Base-by-base conservation (phyloP, 35 echinoderm and acorn worm genomes). In the Heliocidaris tuberculata region DNA sequence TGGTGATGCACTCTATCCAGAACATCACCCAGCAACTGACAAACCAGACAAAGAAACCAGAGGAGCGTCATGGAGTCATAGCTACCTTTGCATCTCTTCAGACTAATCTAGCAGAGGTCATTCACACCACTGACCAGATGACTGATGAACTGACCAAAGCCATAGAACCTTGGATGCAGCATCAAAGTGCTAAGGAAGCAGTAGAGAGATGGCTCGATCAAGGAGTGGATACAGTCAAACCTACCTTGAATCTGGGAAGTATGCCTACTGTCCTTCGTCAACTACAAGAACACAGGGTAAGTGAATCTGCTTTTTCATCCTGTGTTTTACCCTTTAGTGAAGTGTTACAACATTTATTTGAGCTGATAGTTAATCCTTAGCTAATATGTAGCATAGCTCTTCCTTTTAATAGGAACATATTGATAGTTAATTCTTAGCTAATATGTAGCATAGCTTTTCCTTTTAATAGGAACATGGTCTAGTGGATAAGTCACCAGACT, bases 181-280 rank as follows among this genome's bases (percentile, higher is more conserved):
- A 97, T 60, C 98, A 96, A 65, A 93, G 96, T 56, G 95, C 94
- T 19, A 17, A 95, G 90, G 95, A 87, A 6, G 50, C 70, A 70
- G 95, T 99, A 9, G 50, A 59, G 13, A 88, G 93, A 29, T 99
- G 98, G 98, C 92, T 99, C 21, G 52, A 96, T 13, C 92, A 93
- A 32, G 94, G 94, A 54, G 90, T 31, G 27, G 86, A 86, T 49
- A 85, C 96, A 0, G 94, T 93, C 12, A 50, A 94, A 17, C 95
- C 85, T 56, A 93, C 95, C 13, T 85, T 97, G 48, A 92, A 88
- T 2, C 94, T 93, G 31, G 94, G 59, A 29, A 96, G 91, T 78
- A 95, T 93, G 32, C 90, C 85, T 30, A 49, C 88, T 6, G 85
- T 99, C 47, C 32, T 95, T 48, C 85, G 94, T 21, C 95, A 96